These are phyloP conservation scores for Miltochrista miniata DNA, from an alignment of 2,888 invertebrate genomes.

Conservation along the genomic window DNA sequence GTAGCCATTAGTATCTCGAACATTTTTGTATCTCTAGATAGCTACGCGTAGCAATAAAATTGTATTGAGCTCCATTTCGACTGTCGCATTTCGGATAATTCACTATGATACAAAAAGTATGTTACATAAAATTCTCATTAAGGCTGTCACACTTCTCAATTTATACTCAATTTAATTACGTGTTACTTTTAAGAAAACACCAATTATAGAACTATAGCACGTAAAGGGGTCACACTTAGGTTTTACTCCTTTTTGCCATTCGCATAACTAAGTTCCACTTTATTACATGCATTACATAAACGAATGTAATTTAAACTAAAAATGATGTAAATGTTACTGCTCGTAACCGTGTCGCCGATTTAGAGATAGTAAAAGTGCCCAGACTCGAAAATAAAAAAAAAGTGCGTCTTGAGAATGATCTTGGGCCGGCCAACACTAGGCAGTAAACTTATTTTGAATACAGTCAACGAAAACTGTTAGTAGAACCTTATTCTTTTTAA, in stretches of 20 bases:
- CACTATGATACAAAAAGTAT: too few relatives aligned
- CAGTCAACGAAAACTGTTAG: too few relatives aligned
- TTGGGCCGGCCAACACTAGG: conserved; percentile 38
- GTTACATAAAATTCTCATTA: conserved; percentile 1
- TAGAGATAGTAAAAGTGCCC: conserved; percentile 71
- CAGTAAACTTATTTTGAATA: conserved; percentile 34
- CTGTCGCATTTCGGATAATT: not conserved
- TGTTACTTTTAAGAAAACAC: not conserved
- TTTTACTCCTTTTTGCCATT: conserved; percentile 18
- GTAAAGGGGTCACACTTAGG: conserved; percentile 14
- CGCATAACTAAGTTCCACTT: conserved; percentile 25
- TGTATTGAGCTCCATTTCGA: not conserved
- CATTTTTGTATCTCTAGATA: not conserved
- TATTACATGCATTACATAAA: conserved; percentile 39
- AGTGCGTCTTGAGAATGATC: conserved; percentile 27
- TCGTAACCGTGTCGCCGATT: conserved; percentile 44
- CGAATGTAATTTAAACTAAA: conserved; percentile 41
- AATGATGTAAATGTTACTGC: conserved; percentile 46
- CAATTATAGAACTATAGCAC: conserved; percentile 1
- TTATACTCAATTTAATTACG: not conserved
- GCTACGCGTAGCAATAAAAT: not conserved
- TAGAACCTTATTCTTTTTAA: too few relatives aligned
- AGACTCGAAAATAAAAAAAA: conserved; percentile 50
- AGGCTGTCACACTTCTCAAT: not conserved
- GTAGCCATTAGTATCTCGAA: too few relatives aligned